A percentile compares a stretch with the other conserved stretches of the same genome.
Evolutionary conservation across 2,797 vertebrate species (phyloP).

Genomic region (Myripristis jacobus): DNA sequence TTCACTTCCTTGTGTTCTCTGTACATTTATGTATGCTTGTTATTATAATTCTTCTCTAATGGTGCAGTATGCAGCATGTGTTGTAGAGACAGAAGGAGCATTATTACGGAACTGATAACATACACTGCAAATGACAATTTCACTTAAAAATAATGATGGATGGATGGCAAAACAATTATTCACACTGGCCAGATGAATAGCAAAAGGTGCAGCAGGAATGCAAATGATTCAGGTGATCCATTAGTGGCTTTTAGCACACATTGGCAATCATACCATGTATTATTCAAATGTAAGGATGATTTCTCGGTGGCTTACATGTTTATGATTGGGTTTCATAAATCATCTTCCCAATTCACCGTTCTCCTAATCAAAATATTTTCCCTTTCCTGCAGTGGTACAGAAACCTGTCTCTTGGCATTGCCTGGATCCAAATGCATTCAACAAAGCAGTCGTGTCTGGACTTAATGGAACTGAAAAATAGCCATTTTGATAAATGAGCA

Average conservation of each 20-base stretch:
- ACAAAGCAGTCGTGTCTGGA: constrained; percentile 40
- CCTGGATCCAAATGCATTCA: constrained; percentile 45
- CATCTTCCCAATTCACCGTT: constrained; percentile 19
- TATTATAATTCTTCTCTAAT: background rate
- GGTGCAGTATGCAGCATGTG: background rate
- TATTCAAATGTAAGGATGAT: constrained; percentile 20
- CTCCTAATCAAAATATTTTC: constrained; percentile 24
- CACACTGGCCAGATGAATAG: background rate
- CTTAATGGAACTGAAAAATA: constrained; percentile 60
- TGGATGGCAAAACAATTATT: constrained; percentile 19
- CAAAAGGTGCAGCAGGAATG: background rate
- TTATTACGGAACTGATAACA: background rate
- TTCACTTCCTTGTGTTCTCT: too few species aligned
- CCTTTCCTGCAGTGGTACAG: constrained; percentile 23
- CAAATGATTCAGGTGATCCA: constrained; percentile 17
- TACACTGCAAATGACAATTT: background rate
- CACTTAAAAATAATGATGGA: constrained; percentile 10
- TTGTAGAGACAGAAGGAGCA: background rate
- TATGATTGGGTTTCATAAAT: constrained; percentile 27
- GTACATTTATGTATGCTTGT: background rate
- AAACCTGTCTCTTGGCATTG: constrained; percentile 19
- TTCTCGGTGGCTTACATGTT: constrained; percentile 6
- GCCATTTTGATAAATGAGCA: constrained; percentile 55
- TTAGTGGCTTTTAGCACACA: constrained; percentile 12
- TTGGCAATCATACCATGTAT: constrained; percentile 19